Evolutionary conservation across 2,888 invertebrate species (phyloP), one percentile per base, ranked within the genome.

Genomic region (Malthinus flaveolus): DNA sequence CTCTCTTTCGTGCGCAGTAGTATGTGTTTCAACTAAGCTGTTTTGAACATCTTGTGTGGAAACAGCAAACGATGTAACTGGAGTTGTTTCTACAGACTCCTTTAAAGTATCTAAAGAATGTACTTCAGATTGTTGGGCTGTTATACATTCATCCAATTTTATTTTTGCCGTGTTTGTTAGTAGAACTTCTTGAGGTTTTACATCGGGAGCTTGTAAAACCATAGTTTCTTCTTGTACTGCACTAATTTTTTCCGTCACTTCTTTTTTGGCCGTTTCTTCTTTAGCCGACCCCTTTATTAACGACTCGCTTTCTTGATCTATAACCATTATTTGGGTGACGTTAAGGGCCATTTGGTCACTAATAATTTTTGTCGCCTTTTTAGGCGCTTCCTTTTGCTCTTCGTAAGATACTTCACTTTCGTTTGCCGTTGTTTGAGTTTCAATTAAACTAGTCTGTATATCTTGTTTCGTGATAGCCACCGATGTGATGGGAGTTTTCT

Each of bases 191-290:
- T 23, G 3, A 23, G 23, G 23, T 23, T 23, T 66, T 37, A 56
- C 50, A 31, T 63, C 66, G 10, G 70, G 58, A 31, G 66, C 65
- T 57, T 69, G 68, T 37, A 72, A 66, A 8, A 76, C 60, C 32
- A 75, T 63, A 32, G 72, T 69, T 73, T 81, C 78, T 64, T 78
- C 75, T 56, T 70, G 80, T 6, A 79, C 55, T 8, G 81, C 80
- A 33, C 80, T 80, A 55, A 78, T 77, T 53, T 75, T 77, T 61
- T 78, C 76, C 45, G 78, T 70, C 4, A 83, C 68, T 63, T 80
- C 79, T 45, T 78, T 70, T 65, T 78, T 71, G 1, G 82, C 82
- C 10, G 71, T 78, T 2, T 74, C 78, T 72, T 82, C 78, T 62
- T 75, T 79, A 4, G 81, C 80, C 39, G 71, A 63, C 9, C 75